Evolutionary conservation across 1,140 invertebrate species (phyloP).

Genomic region (Eueides isabella): DNA sequence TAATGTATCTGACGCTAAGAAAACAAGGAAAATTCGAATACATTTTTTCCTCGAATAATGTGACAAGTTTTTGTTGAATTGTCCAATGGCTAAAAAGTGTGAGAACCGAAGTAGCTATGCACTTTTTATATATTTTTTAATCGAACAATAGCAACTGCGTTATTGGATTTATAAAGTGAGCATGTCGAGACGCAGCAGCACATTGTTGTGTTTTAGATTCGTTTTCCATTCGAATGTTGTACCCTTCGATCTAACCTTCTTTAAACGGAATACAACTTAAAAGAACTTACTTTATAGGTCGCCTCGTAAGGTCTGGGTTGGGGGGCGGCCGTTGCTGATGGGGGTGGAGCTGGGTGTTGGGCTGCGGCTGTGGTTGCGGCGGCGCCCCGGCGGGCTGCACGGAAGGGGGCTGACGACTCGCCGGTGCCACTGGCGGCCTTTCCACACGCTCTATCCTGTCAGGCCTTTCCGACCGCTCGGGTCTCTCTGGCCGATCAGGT

Average conservation of each 20-base stretch:
- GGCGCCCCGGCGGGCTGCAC: conserved; percentile 35
- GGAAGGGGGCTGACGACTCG: conserved; percentile 45
- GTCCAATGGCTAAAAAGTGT: neutral
- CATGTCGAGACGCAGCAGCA: no score
- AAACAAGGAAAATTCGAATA: neutral
- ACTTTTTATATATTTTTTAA: neutral
- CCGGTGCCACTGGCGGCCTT: conserved; percentile 50
- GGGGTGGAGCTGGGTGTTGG: conserved; percentile 50
- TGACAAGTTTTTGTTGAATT: conserved; percentile 5
- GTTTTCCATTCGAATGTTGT: no score
- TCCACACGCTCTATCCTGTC: conserved; percentile 57
- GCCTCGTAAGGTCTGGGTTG: conserved; percentile 86
- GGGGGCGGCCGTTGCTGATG: conserved; percentile 72
- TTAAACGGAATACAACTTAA: neutral
- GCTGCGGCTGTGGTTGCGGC: conserved; percentile 50
- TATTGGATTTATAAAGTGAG: neutral
- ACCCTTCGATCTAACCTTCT: no score
- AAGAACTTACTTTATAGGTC: conserved; percentile 86
- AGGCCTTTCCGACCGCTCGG: conserved; percentile 49
- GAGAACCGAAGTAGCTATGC: neutral
- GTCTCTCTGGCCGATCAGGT: conserved; percentile 52
- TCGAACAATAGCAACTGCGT: neutral
- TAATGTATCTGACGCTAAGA: neutral
- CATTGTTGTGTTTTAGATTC: no score
- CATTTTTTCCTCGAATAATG: neutral